Conservation (phyloP, 2,888 invertebrate genomes). For the Branchipolynoe longqiensis region DNA sequence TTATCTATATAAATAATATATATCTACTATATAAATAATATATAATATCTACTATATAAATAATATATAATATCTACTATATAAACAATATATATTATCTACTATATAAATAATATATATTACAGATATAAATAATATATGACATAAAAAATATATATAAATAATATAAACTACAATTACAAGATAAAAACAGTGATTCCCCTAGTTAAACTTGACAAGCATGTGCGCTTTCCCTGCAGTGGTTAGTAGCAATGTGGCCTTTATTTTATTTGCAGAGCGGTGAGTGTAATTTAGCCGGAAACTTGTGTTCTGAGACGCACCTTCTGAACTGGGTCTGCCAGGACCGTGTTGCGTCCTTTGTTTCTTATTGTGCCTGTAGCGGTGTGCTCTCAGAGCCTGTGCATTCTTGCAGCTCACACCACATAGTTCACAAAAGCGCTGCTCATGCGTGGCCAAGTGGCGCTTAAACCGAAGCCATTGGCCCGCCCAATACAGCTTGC, state of each 20-base stretch:
- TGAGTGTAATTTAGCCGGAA: conserved; percentile 42
- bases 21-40: too few relatives aligned
- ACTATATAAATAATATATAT: too few relatives aligned
- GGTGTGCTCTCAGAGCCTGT: conserved; percentile 29
- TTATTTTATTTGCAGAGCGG: too few relatives aligned
- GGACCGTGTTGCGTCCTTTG: conserved; percentile 32
- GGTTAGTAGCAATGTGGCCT: conserved; percentile 21
- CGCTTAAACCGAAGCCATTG: conserved; percentile 36
- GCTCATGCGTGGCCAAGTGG: conserved; percentile 44
- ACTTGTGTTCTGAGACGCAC: conserved; percentile 13
- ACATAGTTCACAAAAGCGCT: conserved; percentile 41
- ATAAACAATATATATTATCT: too few relatives aligned
- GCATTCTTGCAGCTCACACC: conserved; percentile 42
- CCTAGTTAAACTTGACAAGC: too few relatives aligned
- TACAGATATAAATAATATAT: too few relatives aligned
- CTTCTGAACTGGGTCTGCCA: conserved; percentile 18
- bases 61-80: too few relatives aligned
- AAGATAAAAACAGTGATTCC: background rate
- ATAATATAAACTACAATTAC: background rate
- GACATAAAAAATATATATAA: background rate
- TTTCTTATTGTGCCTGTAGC: conserved; percentile 49
- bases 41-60: too few relatives aligned
- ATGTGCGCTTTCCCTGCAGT: too few relatives aligned
- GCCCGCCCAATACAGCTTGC: conserved; percentile 46
- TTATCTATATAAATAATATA: too few relatives aligned